These are phyloP conservation scores for Poeciliopsis gracilis DNA, from an alignment of 2,797 vertebrate species.

Conservation along the genomic window DNA sequence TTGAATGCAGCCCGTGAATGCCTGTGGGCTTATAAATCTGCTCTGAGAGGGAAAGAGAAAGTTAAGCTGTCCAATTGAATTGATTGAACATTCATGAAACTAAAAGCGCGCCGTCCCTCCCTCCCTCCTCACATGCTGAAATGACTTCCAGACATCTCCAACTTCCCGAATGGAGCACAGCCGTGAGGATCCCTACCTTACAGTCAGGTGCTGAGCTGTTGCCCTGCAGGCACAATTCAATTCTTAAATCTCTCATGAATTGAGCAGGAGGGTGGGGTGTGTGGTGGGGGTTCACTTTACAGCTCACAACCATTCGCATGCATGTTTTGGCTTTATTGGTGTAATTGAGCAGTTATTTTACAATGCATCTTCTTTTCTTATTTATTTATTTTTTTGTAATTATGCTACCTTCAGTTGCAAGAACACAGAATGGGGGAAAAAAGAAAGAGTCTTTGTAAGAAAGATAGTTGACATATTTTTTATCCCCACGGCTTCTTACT, in stretches of 20 bases:
- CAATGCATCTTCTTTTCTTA: conserved; percentile 27
- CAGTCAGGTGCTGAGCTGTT: conserved; percentile 81
- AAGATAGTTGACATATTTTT: conserved; percentile 14
- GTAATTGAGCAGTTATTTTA: conserved; percentile 70
- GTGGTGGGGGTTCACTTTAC: conserved; percentile 59
- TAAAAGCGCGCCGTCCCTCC: conserved; percentile 74
- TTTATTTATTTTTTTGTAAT: conserved; percentile 52
- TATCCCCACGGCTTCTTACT: conserved; percentile 22
- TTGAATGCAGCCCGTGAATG: conserved; percentile 76
- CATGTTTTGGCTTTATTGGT: conserved; percentile 63
- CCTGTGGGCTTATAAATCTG: conserved; percentile 82
- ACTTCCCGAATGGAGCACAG: conserved; percentile 78
- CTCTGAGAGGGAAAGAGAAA: conserved; percentile 77
- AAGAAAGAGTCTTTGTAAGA: conserved; percentile 8
- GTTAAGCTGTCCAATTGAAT: conserved; percentile 87
- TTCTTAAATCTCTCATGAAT: conserved; percentile 77
- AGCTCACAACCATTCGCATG: conserved; percentile 55
- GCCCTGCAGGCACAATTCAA: conserved; percentile 81
- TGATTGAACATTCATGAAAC: conserved; percentile 87
- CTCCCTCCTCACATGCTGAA: conserved; percentile 76
- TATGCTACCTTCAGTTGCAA: not conserved
- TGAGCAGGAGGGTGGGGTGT: conserved; percentile 47
- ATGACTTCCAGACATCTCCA: conserved; percentile 85
- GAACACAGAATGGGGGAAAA: not conserved
- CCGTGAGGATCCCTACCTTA: conserved; percentile 81